These are phyloP conservation scores for Cerceris rybyensis DNA, from an alignment of 2,888 invertebrate genomes.

Conservation along the genomic window DNA sequence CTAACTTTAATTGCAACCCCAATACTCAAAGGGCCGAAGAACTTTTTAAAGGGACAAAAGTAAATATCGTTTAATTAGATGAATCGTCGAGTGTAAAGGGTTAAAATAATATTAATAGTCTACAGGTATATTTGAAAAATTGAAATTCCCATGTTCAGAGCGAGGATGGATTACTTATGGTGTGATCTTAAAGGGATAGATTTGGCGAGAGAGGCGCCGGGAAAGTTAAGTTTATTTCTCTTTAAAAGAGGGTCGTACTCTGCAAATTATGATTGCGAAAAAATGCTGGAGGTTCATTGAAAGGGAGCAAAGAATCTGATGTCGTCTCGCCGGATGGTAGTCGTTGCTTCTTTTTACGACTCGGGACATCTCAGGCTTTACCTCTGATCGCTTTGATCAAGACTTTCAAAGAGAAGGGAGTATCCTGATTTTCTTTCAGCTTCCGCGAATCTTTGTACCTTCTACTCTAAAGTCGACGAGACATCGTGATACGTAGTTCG, in stretches of 20 bases:
- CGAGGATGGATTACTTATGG: too few relatives aligned
- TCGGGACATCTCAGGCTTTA: neutral
- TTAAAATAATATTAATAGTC: too few relatives aligned
- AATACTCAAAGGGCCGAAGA: too few relatives aligned
- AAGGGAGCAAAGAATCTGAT: neutral
- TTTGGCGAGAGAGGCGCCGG: neutral
- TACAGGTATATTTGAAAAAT: too few relatives aligned
- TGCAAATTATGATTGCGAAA: slow-evolving; percentile 10
- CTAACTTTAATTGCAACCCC: too few relatives aligned
- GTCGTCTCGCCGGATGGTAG: neutral
- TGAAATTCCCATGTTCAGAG: too few relatives aligned
- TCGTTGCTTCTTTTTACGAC: slow-evolving; percentile 43
- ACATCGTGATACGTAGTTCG: too few relatives aligned
- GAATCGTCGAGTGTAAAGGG: too few relatives aligned
- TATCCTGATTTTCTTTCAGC: slow-evolving; percentile 6
- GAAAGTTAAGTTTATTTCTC: neutral
- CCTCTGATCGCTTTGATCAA: slow-evolving; percentile 37
- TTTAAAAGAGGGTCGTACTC: neutral
- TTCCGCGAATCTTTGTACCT: slow-evolving; percentile 2
- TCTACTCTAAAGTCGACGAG: neutral
- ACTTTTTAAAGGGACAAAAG: too few relatives aligned
- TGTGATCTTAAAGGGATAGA: neutral
- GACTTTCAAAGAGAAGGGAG: slow-evolving; percentile 16
- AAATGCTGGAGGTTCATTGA: slow-evolving; percentile 5
- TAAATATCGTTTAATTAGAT: too few relatives aligned